Conservation (phyloP, 2,888 invertebrate genomes). For the Bombylius major region DNA sequence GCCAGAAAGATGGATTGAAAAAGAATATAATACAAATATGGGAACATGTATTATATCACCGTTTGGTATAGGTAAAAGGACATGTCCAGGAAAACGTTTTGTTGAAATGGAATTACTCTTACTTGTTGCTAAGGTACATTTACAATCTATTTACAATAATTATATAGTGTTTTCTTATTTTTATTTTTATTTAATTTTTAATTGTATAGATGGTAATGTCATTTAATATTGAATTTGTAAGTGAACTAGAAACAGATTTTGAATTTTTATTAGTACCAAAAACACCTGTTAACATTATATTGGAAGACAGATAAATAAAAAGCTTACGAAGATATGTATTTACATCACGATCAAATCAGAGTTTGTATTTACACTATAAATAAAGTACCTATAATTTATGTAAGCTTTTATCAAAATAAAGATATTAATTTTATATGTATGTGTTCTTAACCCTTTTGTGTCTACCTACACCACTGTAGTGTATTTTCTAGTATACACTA, state of each 20-base stretch:
- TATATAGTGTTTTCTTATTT: too few species aligned
- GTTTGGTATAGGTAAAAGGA: conserved; percentile 66
- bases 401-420: too few species aligned
- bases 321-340: too few species aligned
- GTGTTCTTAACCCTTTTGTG: too few species aligned
- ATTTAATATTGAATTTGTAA: conserved; percentile 55
- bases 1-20: conserved; percentile 66
- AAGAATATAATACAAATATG: conserved; percentile 31
- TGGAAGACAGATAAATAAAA: conserved; percentile 39
- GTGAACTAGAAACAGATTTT: conserved; percentile 61
- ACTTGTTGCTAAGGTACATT: conserved; percentile 54
- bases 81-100: conserved; percentile 77
- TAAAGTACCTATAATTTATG: too few species aligned
- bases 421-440: too few species aligned
- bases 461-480: too few species aligned
- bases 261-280: conserved; percentile 71
- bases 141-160: not conserved
- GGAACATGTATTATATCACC: conserved; percentile 58
- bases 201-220: conserved; percentile 53
- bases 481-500: too few species aligned
- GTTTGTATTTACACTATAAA: too few species aligned
- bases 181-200: not conserved
- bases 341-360: too few species aligned
- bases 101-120: conserved; percentile 65
- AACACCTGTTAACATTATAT: conserved; percentile 54